Base-by-base conservation (phyloP, 2,113 vertebrate genomes). In the Myxocyprinus asiaticus region DNA sequence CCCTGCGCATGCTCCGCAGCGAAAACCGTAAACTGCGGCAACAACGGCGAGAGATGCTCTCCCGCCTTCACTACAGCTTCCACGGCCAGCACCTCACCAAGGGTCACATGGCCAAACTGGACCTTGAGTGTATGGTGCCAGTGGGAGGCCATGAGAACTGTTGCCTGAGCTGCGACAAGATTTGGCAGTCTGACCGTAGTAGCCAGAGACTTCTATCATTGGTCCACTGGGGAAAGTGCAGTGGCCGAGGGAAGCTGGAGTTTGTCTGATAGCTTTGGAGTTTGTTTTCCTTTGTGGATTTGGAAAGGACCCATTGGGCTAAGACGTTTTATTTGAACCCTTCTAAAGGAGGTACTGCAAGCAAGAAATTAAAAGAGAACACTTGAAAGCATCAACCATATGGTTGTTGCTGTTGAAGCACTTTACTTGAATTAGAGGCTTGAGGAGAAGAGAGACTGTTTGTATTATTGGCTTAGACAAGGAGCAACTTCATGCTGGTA, bases 71-170 rank as follows among this genome's bases (percentile, higher is more conserved):
- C 92, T 98, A 98, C 82, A 97, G 97, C 89, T 97, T 99, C 87
- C 97, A 98, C 0, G 95, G 97, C 71, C 96, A 98, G 89, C 95
- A 97, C 88, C 95, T 94, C 0, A 95, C 95, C 89, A 98, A 97
- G 87, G 95, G 95, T 67, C 96, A 73, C 85, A 89, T 96, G 82
- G 95, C 96, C 70, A 98, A 98, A 83, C 81, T 99, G 84, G 98
- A 99, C 94, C 92, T 98, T 91, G 98, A 99, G 90, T 97, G 96
- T 91, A 97, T 98, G 97, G 96, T 99, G 85, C 98, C 97, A 0
- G 96, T 98, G 67, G 95, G 94, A 3, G 98, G 96, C 66, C 96
- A 98, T 0, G 97, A 99, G 90, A 98, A 96, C 94, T 98, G 96
- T 89, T 98, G 97, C 59, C 92, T 98, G 91, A 95, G 95, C 86